Conservation (phyloP, 2,113 vertebrate species). For the Scatophagus argus region DNA sequence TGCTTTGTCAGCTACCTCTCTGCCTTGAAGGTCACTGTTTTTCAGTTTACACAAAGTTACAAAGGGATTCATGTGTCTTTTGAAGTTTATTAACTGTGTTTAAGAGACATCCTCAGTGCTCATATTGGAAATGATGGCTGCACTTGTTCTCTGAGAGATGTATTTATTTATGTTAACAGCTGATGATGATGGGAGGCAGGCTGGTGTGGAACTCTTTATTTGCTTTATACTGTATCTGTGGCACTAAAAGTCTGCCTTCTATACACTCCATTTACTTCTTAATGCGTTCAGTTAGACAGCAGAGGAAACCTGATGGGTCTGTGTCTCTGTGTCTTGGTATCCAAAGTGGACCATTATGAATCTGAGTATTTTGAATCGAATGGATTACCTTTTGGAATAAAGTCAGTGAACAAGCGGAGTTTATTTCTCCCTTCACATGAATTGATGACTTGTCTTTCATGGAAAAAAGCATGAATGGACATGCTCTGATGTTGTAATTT, state of each 20-base stretch:
- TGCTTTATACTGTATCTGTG: neutral
- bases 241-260: neutral
- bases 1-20: neutral
- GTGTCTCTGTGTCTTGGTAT: neutral
- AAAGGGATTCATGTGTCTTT: neutral
- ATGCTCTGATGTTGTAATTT: neutral
- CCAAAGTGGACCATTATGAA: neutral
- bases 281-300: neutral
- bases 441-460: neutral
- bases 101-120: neutral
- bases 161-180: neutral
- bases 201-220: neutral
- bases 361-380: slow-evolving; percentile 2
- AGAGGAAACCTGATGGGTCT: neutral
- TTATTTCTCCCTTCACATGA: neutral
- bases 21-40: neutral
- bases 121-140: neutral
- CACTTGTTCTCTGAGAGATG: neutral
- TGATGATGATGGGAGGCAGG: neutral
- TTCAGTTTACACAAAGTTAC: no score
- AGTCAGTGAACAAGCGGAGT: neutral
- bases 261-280: neutral
- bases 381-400: neutral
- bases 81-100: no score
- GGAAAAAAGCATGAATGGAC: neutral